Evolutionary conservation across 2,797 vertebrate species (phyloP).

Genomic region (Rhinichthys osculus): DNA sequence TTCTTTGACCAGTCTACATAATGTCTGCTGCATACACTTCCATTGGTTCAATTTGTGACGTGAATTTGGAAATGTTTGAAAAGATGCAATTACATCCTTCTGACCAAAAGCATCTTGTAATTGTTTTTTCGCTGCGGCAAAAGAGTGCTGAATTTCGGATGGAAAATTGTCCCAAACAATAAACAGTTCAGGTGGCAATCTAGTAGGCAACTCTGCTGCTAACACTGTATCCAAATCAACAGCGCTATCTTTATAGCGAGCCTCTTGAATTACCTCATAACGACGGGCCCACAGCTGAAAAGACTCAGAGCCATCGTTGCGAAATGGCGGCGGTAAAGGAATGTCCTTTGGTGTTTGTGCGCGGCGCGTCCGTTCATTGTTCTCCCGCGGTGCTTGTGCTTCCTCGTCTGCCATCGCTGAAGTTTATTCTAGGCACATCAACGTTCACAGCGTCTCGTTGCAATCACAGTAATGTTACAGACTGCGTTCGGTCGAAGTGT

Average conservation of each 20-base stretch:
- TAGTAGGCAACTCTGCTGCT: slow-evolving; percentile 32
- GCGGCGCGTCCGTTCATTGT: not conserved
- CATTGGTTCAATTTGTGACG: slow-evolving; percentile 27
- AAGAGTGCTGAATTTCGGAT: not conserved
- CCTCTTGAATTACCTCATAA: slow-evolving; percentile 38
- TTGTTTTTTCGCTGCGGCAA: slow-evolving; percentile 3
- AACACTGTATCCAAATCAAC: slow-evolving; percentile 37
- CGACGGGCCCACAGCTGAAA: slow-evolving; percentile 28
- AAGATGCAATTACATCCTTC: slow-evolving; percentile 28
- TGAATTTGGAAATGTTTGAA: slow-evolving; percentile 41
- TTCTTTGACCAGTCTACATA: slow-evolving; percentile 41
- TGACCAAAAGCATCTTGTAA: slow-evolving; percentile 30
- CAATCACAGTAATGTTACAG: not conserved
- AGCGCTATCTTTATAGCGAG: slow-evolving; percentile 4
- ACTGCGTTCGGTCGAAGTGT: not conserved
- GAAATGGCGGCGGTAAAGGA: slow-evolving; percentile 2
- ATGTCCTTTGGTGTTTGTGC: not conserved
- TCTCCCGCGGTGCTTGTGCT: not conserved
- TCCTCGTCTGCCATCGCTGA: not conserved
- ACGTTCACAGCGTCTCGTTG: not conserved
- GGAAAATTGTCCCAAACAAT: slow-evolving; percentile 47
- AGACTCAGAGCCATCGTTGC: slow-evolving; percentile 5
- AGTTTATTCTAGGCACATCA: not conserved
- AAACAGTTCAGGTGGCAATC: slow-evolving; percentile 27
- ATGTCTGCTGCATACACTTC: slow-evolving; percentile 42